Percentiles rank a stretch among this genome's conserved stretches.
Conservation (phyloP, 1,140 invertebrate genomes). For the Cyclina sinensis region DNA sequence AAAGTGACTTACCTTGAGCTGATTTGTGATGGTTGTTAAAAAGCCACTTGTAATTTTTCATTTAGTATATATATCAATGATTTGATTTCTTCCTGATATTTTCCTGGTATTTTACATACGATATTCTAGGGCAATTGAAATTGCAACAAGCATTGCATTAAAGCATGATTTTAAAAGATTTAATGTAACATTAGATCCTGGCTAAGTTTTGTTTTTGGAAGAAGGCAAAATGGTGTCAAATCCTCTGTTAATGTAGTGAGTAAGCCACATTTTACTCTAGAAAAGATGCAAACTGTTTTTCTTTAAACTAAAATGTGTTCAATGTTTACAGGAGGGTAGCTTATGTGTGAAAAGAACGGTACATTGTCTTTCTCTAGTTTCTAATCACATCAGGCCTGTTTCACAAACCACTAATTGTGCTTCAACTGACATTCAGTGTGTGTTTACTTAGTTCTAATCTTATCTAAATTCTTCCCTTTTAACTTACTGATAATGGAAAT, state of each 20-base stretch:
- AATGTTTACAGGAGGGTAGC: conserved; percentile 37
- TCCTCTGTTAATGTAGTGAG: background rate
- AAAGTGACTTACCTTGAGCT: too few relatives aligned
- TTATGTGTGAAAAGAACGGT: conserved; percentile 42
- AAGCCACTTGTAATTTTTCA: too few relatives aligned
- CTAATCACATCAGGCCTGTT: conserved; percentile 10
- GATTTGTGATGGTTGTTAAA: too few relatives aligned
- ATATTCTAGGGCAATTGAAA: too few relatives aligned
- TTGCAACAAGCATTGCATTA: too few relatives aligned
- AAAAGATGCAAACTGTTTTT: background rate
- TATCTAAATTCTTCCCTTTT: conserved; percentile 9
- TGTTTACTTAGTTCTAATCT: conserved; percentile 11
- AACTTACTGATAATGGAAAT: background rate
- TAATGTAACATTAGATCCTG: too few relatives aligned
- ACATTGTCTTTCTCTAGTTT: conserved; percentile 12
- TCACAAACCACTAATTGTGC: background rate
- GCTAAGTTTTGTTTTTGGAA: background rate
- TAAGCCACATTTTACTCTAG: background rate
- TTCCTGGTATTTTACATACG: too few relatives aligned
- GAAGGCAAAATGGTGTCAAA: conserved; percentile 23
- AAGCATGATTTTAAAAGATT: too few relatives aligned
- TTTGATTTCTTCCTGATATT: too few relatives aligned
- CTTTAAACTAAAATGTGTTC: background rate
- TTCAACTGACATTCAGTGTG: background rate
- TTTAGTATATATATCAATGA: too few relatives aligned